A percentile compares a stretch with the other conserved stretches of the same genome.
Conservation (phyloP, 2,797 vertebrate species). For the Gymnopithys bicolor region DNA sequence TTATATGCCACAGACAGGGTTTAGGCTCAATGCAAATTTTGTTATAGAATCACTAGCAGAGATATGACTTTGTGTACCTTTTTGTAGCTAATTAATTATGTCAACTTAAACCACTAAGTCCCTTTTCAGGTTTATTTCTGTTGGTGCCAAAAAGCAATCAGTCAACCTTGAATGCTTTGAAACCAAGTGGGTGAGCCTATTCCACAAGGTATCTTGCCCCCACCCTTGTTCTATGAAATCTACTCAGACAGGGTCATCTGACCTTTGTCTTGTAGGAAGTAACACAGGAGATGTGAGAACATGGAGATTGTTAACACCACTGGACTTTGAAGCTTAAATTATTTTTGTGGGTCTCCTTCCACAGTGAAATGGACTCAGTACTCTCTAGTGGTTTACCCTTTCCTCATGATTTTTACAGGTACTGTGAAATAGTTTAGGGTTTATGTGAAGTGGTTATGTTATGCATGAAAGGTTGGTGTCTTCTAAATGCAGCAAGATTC, state of each 20-base stretch:
- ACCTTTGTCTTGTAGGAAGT: not conserved
- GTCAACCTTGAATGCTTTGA: not conserved
- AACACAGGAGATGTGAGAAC: accelerated
- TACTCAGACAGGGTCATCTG: not conserved
- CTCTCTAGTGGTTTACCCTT: not conserved
- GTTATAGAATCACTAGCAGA: not conserved
- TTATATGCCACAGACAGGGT: not conserved
- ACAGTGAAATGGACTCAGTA: accelerated
- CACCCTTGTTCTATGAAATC: not conserved
- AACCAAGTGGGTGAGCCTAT: not conserved
- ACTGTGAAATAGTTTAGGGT: not conserved
- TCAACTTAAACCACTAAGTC: not conserved
- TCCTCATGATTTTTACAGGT: not conserved
- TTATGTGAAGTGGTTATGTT: not conserved
- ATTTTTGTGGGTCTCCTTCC: not conserved
- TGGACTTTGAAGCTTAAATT: not conserved
- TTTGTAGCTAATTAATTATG: not conserved
- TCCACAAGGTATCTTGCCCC: not conserved
- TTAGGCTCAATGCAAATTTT: not conserved
- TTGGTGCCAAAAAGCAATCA: not conserved
- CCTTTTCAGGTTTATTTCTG: not conserved
- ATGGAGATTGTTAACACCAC: accelerated
- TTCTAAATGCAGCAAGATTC: not conserved
- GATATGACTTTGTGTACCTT: not conserved
- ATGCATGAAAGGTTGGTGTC: not conserved